Base-by-base conservation (phyloP, 2,113 vertebrate genomes). In the Mirounga angustirostris region DNA sequence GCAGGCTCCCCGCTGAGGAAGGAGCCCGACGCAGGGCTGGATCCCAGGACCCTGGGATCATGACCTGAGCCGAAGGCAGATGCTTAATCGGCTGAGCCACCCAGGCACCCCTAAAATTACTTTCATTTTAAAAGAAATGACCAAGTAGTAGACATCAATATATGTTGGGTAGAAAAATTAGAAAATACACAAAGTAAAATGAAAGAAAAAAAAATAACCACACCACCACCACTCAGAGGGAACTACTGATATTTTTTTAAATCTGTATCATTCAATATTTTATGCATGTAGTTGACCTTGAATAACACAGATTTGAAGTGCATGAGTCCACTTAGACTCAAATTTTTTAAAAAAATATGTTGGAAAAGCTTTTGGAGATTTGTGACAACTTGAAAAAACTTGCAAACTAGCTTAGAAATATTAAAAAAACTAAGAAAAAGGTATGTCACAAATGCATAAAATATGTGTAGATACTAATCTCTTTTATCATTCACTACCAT, bases 81-180 rank as follows among this genome's bases (percentile, higher is more conserved):
- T 7, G 46, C 46, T 46, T 46, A 46, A 46, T 46, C 43, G 46
- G 9, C 46, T 46, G 7, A 46, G 46, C 46, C 46, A 46, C 46
- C 46, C 46, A 46, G 46, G 46, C 46, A 8, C 46, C 46, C 46
- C 46, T 46, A 46, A 46, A 46, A 46, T 46, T 46, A 46, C 46
- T 46, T 83, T 84, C 43, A 83, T 33, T 97, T 91, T 14, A 79
- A 94, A 91, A 87, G 24, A 92, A 96, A 95, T 78, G 43, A 88
- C 74, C 52, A 84, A 85, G 54, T 24, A 73, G 59, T 79, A 73
- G 7, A 87, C 56, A 85, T 12, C 21, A 56, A 86, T 43, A 89
- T 52, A 79, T 5, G 2, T 2, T 54, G 69, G 92, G 9, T 22
- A 74, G 65, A 52, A 96, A 94, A 97, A 89, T 94, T 43, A 74